Evolutionary conservation across 2,113 vertebrate species (phyloP), one percentile per base, ranked within the genome.

Genomic region (Aegotheles bennettii): DNA sequence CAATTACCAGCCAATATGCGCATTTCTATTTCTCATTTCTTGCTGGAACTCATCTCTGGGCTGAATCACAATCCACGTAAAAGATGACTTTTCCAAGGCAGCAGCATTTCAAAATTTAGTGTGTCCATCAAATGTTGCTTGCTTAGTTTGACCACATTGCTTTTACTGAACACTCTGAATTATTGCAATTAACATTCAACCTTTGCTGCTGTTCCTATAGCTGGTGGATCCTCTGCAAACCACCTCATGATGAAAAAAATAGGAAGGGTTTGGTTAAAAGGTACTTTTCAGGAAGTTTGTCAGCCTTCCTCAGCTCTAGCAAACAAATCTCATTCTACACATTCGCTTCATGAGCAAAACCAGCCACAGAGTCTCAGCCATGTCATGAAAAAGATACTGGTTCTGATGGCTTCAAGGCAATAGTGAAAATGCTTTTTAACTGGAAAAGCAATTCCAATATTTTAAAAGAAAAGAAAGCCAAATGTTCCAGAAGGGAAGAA

Each of bases 31-130:
- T 81, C 79, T 88, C 85, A 90, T 95, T 94, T 89, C 76, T 84
- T 79, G 76, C 68, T 95, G 90, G 88, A 92, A 87, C 73, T 90
- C 53, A 84, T 89, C 92, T 92, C 94, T 82, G 65, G 53, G 68
- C 68, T 95, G 88, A 95, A 96, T 88, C 90, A 92, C 71, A 86
- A 78, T n/a, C 60, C 88, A 96, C 83, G 54, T 90, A 83, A 93
- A 95, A 93, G 85, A 95, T 84, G 68, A 93, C 59, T 97, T 93
- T 90, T 93, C 65, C 88, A 90, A 90, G 71, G 42, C 68, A 96
- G 71, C 36, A 91, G 73, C 60, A 84, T 89, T 91, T 94, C 70
- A 93, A 89, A 95, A 90, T 93, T 26, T 61, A 68, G 31, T 16
- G 16, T 84, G 45, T 50, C 14, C 43, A 86, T 93, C 80, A 92